Base-by-base conservation (phyloP, 2,888 invertebrate genomes). In the Meghimatium bilineatum region DNA sequence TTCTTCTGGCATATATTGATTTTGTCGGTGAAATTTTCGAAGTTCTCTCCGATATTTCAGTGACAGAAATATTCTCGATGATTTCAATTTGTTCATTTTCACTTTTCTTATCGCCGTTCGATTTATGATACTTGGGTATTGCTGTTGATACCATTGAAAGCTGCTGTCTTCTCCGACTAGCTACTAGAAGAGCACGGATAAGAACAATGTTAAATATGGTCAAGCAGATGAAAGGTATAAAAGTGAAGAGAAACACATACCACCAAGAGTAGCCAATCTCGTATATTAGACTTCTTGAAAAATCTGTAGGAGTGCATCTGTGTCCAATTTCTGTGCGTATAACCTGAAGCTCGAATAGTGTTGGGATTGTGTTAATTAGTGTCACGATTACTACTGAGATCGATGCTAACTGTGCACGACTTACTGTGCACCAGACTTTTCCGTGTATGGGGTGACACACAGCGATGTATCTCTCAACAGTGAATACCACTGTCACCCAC, bases 401-500 rank as follows among this genome's bases (percentile, higher is more conserved):
- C 83, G 96, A 96, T 87, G 96, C 95, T 90, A 95, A 94, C 92
- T 96, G 95, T 32, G 96, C 96, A 88, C 96, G 94, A 74, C 32
- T 77, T 14, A 86, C 86, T 23, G 86, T 86, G 56, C 86, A 87
- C 87, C 86, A 87, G 17, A 90, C 95, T 93, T 95, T 95, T 67
- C 96, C 96, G 86, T 95, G 95, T 92, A 96, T 95, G 29, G 96
- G 96, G 93, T 96, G 95, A 90, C 96, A 96, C 38, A 96, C 96
- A 44, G 96, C 96, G 86, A 96, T 95, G 94, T 96, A 96, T 77
- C 96, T 95, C 93, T 96, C 96, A 82, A 96, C 94, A 32, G 96
- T 96, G 92, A 96, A 96, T 85, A 96, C 95, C 36, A 96, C 96
- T 56, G 96, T 96, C 56, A 96, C 94, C 96, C 96, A 96, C 75